Base-by-base conservation (phyloP, 2,888 invertebrate genomes). In the Agelastica alni region DNA sequence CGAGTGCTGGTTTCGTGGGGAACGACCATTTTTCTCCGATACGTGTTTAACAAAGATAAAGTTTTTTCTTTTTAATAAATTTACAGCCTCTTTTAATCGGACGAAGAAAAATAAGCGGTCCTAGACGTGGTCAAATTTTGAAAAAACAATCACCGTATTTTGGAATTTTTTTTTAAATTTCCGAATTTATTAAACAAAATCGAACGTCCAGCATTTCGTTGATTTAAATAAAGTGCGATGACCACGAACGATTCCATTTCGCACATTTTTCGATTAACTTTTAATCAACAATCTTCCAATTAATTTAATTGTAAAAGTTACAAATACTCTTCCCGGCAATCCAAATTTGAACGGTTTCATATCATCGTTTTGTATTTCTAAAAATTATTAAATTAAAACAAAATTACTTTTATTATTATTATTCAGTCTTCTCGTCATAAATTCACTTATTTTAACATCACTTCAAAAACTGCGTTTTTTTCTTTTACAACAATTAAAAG, bases 281-380 rank as follows among this genome's bases (percentile, higher is more conserved):
- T 74, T 73, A 72, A 73, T 72, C 72, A 70, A 69, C 67, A 70
- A 71, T 71, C 72, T 14, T 32, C 71, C 73, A 73, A 74, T 74
- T 72, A 72, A 72, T 74, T 71, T 73, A 72, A 72, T 73, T 71
- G 70, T 69, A 49, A 62, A 59, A 64, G 63, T 53, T 62, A 68
- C 62, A 66, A 49, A 59, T 65, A 61, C 62, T 60, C 62, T 60
- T 64, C 68, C 63, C 60, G 49, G 54, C 61, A 60, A 49, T 41
- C 60, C 58, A 63, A 62, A 62, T 60, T 56, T 60, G 60, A 63
- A 61, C 60, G 58, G 55, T 58, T 56, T 56, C 43, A 32, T 48
- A 7, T 22, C 32, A 36, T 26, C 10, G n/a, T 46, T 28, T 37
- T 22, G 45, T 63, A 54, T 49, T 54, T 32, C 54, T 55, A 51